Conservation (phyloP, 2,888 invertebrate genomes). For the Drosophila colorata region DNA sequence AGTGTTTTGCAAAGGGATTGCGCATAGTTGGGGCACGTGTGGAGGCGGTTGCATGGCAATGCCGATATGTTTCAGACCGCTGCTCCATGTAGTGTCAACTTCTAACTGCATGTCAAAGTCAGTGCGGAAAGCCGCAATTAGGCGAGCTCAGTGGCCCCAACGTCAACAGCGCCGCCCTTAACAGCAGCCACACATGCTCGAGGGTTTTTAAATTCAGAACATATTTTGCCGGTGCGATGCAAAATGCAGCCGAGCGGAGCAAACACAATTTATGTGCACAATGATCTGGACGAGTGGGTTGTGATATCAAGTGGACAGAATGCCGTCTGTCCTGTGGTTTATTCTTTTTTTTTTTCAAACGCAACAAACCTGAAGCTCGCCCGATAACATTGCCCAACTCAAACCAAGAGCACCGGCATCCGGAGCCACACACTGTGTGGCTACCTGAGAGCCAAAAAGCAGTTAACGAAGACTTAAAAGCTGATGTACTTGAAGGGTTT, state of each 20-base stretch:
- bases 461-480: constrained; percentile 36
- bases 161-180: neutral
- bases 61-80: neutral
- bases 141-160: constrained; percentile 35
- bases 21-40: neutral
- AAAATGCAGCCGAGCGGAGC: constrained; percentile 2
- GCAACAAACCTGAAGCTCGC: neutral
- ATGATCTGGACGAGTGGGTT: constrained; percentile 9
- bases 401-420: neutral
- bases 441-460: constrained; percentile 10
- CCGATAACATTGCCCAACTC: too few species aligned
- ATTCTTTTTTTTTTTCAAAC: too few species aligned
- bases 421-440: constrained; percentile 21
- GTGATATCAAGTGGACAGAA: neutral
- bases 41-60: constrained; percentile 4
- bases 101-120: constrained; percentile 53
- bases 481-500: constrained; percentile 12
- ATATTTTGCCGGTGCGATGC: constrained; percentile 1
- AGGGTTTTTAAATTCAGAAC: neutral
- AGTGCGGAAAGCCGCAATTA: constrained; percentile 61
- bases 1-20: constrained; percentile 35
- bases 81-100: constrained; percentile 17
- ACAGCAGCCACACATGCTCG: neutral
- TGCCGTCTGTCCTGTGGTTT: neutral
- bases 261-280: constrained; percentile 22